Conservation (phyloP, 2,797 vertebrate genomes). For the Oreochromis grahami region DNA sequence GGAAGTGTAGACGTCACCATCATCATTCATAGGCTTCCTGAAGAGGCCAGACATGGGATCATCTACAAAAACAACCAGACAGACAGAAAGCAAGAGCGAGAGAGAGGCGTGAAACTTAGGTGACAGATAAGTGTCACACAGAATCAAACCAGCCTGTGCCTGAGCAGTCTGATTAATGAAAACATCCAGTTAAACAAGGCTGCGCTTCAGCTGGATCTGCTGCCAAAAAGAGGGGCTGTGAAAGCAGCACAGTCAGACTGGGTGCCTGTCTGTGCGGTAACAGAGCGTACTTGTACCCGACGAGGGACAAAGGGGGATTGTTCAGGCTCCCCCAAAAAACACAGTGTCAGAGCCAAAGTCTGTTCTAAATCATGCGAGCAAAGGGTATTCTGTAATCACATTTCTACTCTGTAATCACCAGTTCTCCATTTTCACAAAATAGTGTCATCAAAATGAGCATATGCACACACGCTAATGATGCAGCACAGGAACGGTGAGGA, state of each 20-base stretch:
- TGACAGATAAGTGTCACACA: neutral
- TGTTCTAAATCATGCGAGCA: constrained; percentile 41
- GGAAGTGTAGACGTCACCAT: constrained; percentile 89
- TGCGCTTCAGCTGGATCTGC: constrained; percentile 18
- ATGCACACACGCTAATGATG: neutral
- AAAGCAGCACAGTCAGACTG: constrained; percentile 32
- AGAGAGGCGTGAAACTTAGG: neutral
- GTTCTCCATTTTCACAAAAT: constrained; percentile 9
- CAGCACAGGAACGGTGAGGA: neutral
- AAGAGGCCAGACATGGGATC: constrained; percentile 70
- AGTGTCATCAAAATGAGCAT: neutral
- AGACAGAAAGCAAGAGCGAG: neutral
- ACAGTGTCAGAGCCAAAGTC: constrained; percentile 30
- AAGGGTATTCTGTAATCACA: constrained; percentile 9
- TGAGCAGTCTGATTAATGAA: constrained; percentile 31
- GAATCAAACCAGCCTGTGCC: constrained; percentile 15
- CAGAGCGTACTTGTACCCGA: constrained; percentile 65
- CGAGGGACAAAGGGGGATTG: constrained; percentile 66
- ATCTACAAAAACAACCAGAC: constrained; percentile 65
- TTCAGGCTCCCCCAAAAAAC: constrained; percentile 48
- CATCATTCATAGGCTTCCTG: constrained; percentile 75
- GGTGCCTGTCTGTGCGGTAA: constrained; percentile 52
- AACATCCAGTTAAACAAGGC: constrained; percentile 37
- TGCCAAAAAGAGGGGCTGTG: constrained; percentile 19
- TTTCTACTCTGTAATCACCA: constrained; percentile 20